These are phyloP conservation scores for Rhagologus leucostigma DNA, from an alignment of 2,113 vertebrate genomes.

Conservation along the genomic window DNA sequence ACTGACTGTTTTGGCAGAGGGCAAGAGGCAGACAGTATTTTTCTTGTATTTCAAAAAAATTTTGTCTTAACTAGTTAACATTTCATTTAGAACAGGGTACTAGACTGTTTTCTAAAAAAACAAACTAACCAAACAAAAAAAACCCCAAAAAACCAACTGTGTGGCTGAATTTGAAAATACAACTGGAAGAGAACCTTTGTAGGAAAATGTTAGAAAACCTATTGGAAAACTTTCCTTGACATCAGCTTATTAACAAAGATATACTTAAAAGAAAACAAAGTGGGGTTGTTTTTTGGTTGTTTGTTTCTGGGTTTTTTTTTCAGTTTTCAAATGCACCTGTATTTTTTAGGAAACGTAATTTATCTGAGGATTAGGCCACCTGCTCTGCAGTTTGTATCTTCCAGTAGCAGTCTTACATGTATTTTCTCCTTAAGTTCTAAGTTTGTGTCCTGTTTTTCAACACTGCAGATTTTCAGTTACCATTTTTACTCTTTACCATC, in stretches of 20 bases:
- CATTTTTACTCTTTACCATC: not conserved
- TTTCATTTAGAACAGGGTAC: not conserved
- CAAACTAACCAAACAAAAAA: not conserved
- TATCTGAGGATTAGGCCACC: not conserved
- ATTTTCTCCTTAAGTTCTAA: not conserved
- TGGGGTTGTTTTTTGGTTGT: not conserved
- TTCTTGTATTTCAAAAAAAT: not conserved
- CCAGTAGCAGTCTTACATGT: not conserved
- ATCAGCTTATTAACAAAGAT: not conserved
- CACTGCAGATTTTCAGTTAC: not conserved
- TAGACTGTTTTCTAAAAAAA: not conserved
- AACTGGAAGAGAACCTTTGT: not conserved
- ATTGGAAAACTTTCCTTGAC: not conserved
- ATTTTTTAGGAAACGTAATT: not conserved
- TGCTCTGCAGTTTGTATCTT: not conserved
- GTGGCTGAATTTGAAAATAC: not conserved
- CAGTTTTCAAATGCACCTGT: not conserved
- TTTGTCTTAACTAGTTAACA: not conserved
- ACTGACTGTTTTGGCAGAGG: not conserved
- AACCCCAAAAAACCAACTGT: accelerated
- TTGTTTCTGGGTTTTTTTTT: not conserved
- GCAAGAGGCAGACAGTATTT: not conserved
- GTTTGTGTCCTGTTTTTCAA: not conserved
- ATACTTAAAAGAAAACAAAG: not conserved
- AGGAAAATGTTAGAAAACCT: not conserved